Percentiles rank a stretch among this genome's conserved stretches.
Conservation (phyloP, 2,113 vertebrate species). For the Menidia beryllina region DNA sequence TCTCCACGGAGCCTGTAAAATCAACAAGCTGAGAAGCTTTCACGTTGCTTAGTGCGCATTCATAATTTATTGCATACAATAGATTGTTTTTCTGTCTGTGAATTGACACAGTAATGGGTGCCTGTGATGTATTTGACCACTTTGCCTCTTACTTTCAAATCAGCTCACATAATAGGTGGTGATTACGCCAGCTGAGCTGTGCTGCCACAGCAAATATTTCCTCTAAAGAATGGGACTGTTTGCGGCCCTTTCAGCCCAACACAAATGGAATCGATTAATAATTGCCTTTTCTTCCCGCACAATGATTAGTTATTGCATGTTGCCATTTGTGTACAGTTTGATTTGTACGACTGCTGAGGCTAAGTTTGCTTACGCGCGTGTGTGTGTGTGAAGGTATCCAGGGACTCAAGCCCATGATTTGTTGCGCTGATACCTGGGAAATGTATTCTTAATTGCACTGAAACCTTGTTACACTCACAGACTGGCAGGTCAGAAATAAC, state of each 20-base stretch:
- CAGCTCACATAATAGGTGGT: slow-evolving; percentile 71
- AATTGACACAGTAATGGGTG: slow-evolving; percentile 70
- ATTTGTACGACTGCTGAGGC: slow-evolving; percentile 59
- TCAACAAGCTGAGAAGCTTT: slow-evolving; percentile 39
- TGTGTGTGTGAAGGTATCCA: slow-evolving; percentile 20
- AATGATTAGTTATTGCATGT: slow-evolving; percentile 70
- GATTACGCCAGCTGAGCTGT: slow-evolving; percentile 59
- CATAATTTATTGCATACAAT: slow-evolving; percentile 61
- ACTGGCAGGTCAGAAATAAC: slow-evolving; percentile 80
- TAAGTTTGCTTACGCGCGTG: slow-evolving; percentile 30
- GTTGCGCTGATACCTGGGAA: slow-evolving; percentile 67
- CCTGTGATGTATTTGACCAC: slow-evolving; percentile 73
- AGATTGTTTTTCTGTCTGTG: slow-evolving; percentile 61
- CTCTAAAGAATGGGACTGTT: slow-evolving; percentile 69
- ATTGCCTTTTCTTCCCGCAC: slow-evolving; percentile 65
- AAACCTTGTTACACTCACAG: slow-evolving; percentile 74
- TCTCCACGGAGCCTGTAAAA: slow-evolving; percentile 42
- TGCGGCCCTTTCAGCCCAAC: slow-evolving; percentile 61
- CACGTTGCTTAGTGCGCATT: slow-evolving; percentile 28
- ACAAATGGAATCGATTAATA: slow-evolving; percentile 75
- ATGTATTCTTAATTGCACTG: slow-evolving; percentile 77
- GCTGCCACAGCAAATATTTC: slow-evolving; percentile 63
- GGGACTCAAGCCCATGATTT: slow-evolving; percentile 62
- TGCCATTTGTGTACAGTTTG: slow-evolving; percentile 60
- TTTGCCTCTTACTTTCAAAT: slow-evolving; percentile 75